These are phyloP conservation scores for Zhengitettix transpicula DNA, from an alignment of 2,888 invertebrate species.

Conservation along the genomic window DNA sequence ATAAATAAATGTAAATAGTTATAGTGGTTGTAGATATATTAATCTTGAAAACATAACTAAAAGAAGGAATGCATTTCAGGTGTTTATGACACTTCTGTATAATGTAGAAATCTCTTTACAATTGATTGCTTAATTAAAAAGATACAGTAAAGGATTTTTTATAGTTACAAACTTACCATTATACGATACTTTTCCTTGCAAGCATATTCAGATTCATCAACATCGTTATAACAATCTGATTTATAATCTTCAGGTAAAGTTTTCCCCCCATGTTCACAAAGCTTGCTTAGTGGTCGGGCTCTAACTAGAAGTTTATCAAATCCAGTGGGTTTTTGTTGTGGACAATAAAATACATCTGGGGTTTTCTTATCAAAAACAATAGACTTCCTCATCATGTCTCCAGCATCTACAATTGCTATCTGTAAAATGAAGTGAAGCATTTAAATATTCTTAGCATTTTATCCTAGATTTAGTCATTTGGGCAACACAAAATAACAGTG, in stretches of 20 bases:
- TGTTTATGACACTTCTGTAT: no score
- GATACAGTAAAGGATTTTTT: not conserved
- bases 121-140: not conserved
- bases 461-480: no score
- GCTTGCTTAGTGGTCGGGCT: conserved; percentile 47
- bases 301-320: conserved; percentile 56
- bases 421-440: no score
- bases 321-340: conserved; percentile 57
- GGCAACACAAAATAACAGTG: no score
- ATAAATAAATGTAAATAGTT: no score
- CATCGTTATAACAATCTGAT: conserved; percentile 63
- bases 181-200: conserved; percentile 67
- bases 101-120: no score
- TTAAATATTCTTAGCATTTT: no score
- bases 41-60: no score
- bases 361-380: conserved; percentile 66
- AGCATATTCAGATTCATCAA: conserved; percentile 61
- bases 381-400: conserved; percentile 59
- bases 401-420: conserved; percentile 24
- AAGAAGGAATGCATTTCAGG: no score
- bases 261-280: conserved; percentile 58
- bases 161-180: conserved; percentile 40
- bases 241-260: conserved; percentile 53
- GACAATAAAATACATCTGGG: conserved; percentile 64
- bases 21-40: no score